A percentile compares a stretch with the other conserved stretches of the same genome.
Conservation (phyloP, 2,888 invertebrate species). For the Drosophila koepferae region DNA sequence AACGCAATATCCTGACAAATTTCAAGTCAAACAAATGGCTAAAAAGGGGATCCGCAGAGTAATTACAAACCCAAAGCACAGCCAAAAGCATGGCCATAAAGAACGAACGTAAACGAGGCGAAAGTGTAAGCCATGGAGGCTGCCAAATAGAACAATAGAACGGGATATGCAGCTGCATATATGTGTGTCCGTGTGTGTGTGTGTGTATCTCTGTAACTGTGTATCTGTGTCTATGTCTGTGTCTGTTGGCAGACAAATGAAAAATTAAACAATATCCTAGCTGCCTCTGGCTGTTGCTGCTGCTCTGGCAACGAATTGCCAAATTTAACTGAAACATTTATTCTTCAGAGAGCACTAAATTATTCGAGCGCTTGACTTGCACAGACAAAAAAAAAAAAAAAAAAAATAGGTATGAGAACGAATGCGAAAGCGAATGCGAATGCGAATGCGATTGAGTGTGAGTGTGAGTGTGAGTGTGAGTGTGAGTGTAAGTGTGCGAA, state of each 20-base stretch:
- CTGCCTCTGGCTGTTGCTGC: conserved; percentile 38
- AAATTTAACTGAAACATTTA: conserved; percentile 79
- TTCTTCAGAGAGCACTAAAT: conserved; percentile 75
- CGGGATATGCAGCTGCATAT: conserved; percentile 24
- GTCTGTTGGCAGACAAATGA: conserved; percentile 61
- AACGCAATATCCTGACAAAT: conserved; percentile 70
- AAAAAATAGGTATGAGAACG: conserved; percentile 26
- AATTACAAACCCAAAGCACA: conserved; percentile 62
- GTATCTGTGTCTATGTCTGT: conserved; percentile 10
- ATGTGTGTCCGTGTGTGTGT: conserved; percentile 5
- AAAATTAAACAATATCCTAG: conserved; percentile 79
- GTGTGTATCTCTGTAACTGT: conserved; percentile 3
- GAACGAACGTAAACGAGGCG: conserved; percentile 34
- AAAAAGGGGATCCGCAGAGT: conserved; percentile 61
- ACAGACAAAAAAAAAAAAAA: conserved; percentile 23
- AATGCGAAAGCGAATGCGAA: conserved; percentile 15
- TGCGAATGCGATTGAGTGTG: neutral
- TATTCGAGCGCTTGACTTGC: conserved; percentile 55
- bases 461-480: neutral
- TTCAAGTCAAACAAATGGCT: conserved; percentile 76
- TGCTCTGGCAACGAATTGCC: conserved; percentile 68
- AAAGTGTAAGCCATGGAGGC: conserved; percentile 19
- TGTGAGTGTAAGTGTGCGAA: conserved; percentile 10
- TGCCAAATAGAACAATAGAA: conserved; percentile 10
- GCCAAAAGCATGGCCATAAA: conserved; percentile 46